Conservation (phyloP, 2,113 vertebrate species). For the Ceuthmochares aereus region DNA sequence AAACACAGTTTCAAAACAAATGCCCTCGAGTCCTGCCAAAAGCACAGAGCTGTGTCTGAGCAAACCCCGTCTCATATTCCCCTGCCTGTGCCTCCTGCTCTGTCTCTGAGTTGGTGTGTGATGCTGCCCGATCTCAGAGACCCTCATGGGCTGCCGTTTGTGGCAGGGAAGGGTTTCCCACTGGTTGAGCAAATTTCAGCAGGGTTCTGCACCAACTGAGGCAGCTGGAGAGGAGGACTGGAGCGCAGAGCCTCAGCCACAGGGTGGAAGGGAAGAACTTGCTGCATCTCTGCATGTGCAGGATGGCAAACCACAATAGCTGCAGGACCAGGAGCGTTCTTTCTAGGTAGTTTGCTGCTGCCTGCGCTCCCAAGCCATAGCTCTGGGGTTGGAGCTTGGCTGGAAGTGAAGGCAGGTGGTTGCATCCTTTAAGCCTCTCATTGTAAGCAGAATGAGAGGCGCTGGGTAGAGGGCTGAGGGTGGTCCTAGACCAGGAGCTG, state of each 20-base stretch:
- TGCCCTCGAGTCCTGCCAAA: constrained; percentile 67
- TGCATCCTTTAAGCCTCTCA: background rate
- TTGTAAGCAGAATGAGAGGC: rapidly evolving
- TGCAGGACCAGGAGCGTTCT: rapidly evolving
- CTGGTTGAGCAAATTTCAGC: background rate
- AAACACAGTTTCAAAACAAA: constrained; percentile 74
- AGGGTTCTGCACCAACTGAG: background rate
- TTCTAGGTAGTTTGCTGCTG: background rate
- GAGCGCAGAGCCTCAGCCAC: background rate
- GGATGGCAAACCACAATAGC: background rate
- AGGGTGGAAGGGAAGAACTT: background rate
- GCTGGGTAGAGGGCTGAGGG: background rate
- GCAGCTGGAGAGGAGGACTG: background rate
- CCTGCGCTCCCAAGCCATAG: rapidly evolving
- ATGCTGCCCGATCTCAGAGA: background rate
- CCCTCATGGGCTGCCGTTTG: background rate
- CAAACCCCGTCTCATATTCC: constrained; percentile 31
- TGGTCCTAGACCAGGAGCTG: background rate
- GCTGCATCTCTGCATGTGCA: background rate
- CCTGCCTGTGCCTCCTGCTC: background rate
- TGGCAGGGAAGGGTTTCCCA: background rate
- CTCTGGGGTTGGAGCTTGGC: background rate
- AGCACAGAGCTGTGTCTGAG: constrained; percentile 48
- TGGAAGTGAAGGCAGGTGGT: background rate
- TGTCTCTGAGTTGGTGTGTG: background rate